Percentiles rank a stretch among this genome's conserved stretches.
These are phyloP conservation scores for Leuctra nigra DNA, from an alignment of 2,888 invertebrate genomes.

Conservation along the genomic window DNA sequence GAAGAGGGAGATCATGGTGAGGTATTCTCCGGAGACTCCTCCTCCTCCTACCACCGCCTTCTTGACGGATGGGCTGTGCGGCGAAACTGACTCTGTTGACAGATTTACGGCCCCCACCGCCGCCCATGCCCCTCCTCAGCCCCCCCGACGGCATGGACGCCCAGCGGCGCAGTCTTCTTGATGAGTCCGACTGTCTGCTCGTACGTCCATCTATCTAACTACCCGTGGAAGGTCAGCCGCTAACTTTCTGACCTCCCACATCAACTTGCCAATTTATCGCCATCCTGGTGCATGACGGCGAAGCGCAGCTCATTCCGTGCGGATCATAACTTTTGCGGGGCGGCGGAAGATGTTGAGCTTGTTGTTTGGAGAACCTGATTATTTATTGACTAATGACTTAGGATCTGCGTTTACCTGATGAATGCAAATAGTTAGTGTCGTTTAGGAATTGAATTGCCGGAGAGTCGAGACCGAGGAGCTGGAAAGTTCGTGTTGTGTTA, in stretches of 20 bases:
- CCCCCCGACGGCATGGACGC: constrained; percentile 8
- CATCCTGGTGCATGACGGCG: not conserved
- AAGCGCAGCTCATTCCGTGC: too few species aligned
- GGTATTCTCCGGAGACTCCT: not conserved
- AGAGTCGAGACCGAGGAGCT: too few species aligned
- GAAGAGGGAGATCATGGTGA: constrained; percentile 4
- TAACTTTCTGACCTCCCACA: constrained; percentile 8
- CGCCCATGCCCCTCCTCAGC: constrained; percentile 4
- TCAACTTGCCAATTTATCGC: constrained; percentile 7
- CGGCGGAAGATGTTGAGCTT: too few species aligned
- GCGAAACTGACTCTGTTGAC: constrained; percentile 26
- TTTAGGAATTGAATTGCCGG: too few species aligned
- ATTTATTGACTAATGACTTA: too few species aligned
- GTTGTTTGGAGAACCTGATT: too few species aligned
- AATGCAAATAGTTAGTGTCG: too few species aligned
- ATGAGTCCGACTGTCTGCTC: constrained; percentile 6
- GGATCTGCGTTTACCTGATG: too few species aligned
- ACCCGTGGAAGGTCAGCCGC: not conserved
- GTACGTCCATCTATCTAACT: not conserved
- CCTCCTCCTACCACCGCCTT: constrained; percentile 4
- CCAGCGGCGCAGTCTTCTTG: not conserved
- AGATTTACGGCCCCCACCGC: constrained; percentile 26
- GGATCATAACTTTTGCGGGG: too few species aligned
- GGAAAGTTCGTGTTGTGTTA: too few species aligned
- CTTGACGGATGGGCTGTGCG: constrained; percentile 28